phyloP scores from a whole-genome alignment of 2,888 invertebrate species.

The Ferrisia virgata region DNA sequence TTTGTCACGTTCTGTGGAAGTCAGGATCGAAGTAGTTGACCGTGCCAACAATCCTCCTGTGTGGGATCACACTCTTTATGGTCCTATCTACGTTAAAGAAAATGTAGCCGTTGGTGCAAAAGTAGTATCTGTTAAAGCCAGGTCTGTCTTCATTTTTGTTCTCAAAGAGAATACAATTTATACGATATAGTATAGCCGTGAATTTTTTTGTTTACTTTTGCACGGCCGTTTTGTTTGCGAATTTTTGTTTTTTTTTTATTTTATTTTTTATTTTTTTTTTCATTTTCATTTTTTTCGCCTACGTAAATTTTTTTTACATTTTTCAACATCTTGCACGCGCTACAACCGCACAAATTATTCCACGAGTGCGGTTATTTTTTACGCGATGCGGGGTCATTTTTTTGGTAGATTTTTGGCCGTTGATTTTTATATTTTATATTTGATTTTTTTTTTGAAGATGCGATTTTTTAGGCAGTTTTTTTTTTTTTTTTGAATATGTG shows the following conservation, averaged over 20 bases:
- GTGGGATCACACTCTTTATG: slow-evolving; percentile 95
- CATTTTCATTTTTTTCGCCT: slow-evolving; percentile 5
- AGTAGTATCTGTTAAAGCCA: slow-evolving; percentile 97
- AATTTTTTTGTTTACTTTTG: slow-evolving; percentile 37
- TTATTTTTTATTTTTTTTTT: not conserved
- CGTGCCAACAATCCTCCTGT: slow-evolving; percentile 96
- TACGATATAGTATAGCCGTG: slow-evolving; percentile 14
- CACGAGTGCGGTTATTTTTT: slow-evolving; percentile 31
- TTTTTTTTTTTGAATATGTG: not conserved
- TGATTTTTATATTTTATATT: slow-evolving; percentile 19
- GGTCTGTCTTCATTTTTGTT: slow-evolving; percentile 67
- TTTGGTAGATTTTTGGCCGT: slow-evolving; percentile 14
- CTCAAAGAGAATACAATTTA: not conserved
- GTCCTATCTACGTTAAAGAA: slow-evolving; percentile 96
- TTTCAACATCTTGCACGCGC: not conserved
- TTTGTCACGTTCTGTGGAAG: slow-evolving; percentile 93
- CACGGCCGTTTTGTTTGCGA: slow-evolving; percentile 30
- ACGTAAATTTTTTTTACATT: slow-evolving; percentile 4
- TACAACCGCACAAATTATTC: not conserved
- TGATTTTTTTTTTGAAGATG: not conserved
- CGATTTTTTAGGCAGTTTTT: slow-evolving; percentile 44
- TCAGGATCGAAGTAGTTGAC: slow-evolving; percentile 98
- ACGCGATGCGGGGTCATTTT: not conserved
- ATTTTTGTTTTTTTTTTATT: slow-evolving; percentile 37
- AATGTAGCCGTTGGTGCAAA: slow-evolving; percentile 96